phyloP scores from a whole-genome alignment of 2,888 invertebrate genomes.

The Mesoligia furuncula region DNA sequence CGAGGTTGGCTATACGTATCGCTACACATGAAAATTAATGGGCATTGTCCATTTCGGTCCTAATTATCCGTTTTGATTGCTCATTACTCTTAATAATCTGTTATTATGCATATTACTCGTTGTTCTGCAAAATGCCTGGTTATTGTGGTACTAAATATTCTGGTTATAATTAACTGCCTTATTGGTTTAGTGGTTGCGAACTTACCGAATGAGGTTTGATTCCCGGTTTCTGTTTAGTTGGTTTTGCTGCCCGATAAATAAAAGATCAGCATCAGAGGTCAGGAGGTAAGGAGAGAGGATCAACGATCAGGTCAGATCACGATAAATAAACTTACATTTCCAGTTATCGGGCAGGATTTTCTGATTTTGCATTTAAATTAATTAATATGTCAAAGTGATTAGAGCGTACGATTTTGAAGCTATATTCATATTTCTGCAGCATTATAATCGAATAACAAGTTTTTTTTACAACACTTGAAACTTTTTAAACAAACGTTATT shows the following conservation, averaged over 20 bases:
- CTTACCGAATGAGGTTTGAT: background rate
- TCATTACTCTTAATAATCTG: conserved; percentile 38
- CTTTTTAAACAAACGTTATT: background rate
- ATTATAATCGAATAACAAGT: background rate
- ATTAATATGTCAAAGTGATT: background rate
- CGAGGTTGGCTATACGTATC: background rate
- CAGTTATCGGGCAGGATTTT: background rate
- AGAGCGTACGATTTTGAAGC: background rate
- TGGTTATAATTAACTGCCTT: conserved; percentile 18
- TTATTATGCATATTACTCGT: conserved; percentile 14
- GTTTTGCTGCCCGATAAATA: background rate
- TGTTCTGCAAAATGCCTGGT: conserved; percentile 2
- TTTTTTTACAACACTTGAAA: background rate
- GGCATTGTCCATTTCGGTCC: conserved; percentile 2
- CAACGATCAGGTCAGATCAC: no score
- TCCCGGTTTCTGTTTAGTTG: background rate
- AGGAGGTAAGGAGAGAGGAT: background rate
- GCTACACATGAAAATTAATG: conserved; percentile 41
- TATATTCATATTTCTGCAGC: background rate
- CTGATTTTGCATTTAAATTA: background rate
- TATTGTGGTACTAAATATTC: conserved; percentile 3
- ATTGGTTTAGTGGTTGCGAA: conserved; percentile 1
- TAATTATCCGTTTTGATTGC: conserved; percentile 55
- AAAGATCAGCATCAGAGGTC: background rate
- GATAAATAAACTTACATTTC: background rate